A percentile compares a stretch with the other conserved stretches of the same genome.
Evolutionary conservation across 1,140 invertebrate genomes (phyloP).

Genomic region (Telenomus remus): DNA sequence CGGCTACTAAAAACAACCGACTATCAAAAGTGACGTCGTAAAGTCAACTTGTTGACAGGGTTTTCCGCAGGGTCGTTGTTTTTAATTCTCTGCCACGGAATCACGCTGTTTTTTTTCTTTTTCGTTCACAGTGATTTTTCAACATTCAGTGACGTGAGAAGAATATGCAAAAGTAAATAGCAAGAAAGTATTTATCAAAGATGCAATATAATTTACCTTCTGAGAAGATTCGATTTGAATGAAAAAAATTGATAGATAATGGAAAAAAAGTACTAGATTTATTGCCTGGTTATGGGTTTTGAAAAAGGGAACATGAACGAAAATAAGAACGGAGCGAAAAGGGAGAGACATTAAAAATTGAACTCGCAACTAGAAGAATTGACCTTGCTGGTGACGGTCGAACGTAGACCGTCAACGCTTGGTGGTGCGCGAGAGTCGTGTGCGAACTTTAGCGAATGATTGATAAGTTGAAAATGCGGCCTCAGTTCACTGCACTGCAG

Average conservation of each 20-base stretch:
- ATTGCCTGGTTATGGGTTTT: too few relatives aligned
- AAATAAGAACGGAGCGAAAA: conserved; percentile 8
- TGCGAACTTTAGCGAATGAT: conserved; percentile 40
- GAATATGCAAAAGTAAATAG: conserved; percentile 19
- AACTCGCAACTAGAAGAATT: conserved; percentile 10
- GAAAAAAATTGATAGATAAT: conserved; percentile 6
- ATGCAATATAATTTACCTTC: conserved; percentile 40
- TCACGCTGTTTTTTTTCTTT: conserved; percentile 45
- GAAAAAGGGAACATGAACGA: conserved; percentile 10
- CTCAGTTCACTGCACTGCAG: conserved; percentile 65
- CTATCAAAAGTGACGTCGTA: neutral
- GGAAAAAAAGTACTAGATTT: conserved; percentile 3
- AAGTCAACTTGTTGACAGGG: neutral
- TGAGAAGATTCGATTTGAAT: conserved; percentile 8
- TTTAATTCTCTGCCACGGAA: conserved; percentile 13
- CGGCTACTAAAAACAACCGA: conserved; percentile 23
- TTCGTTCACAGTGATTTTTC: conserved; percentile 18
- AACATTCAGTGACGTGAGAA: conserved; percentile 48
- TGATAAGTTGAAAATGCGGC: conserved; percentile 47
- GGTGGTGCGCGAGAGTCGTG: conserved; percentile 16
- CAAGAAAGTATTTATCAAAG: conserved; percentile 36
- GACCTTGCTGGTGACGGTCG: conserved; percentile 5
- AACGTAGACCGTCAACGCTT: conserved; percentile 13
- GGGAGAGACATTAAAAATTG: conserved; percentile 13
- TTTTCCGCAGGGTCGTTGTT: too few relatives aligned